Conservation (phyloP, 2,797 vertebrate genomes). For the Pseudochirops corinnae region DNA sequence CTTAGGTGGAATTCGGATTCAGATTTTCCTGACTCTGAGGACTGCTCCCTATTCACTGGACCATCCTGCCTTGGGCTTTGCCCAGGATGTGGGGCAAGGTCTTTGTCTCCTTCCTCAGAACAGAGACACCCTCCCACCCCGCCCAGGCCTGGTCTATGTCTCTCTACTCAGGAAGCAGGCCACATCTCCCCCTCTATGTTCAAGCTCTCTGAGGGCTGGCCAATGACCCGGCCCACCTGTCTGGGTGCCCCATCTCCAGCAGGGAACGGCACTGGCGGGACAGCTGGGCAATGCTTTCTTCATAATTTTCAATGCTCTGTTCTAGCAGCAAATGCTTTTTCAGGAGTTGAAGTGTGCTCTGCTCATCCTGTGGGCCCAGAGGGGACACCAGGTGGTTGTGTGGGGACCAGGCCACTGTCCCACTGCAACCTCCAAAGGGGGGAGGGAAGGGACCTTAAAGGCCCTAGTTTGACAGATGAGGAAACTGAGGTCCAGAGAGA, state of each 20-base stretch:
- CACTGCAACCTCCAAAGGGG: not conserved
- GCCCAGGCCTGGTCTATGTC: not conserved
- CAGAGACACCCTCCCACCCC: no score
- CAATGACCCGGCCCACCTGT: conserved; percentile 86
- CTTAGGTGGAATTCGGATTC: not conserved
- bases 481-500: not conserved
- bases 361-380: conserved; percentile 90
- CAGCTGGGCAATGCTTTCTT: conserved; percentile 94
- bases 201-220: not conserved
- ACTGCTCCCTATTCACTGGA: not conserved
- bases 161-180: not conserved
- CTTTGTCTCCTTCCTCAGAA: not conserved
- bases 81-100: not conserved
- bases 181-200: not conserved
- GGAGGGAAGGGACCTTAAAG: not conserved
- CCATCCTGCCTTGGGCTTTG: not conserved
- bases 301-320: conserved; percentile 96
- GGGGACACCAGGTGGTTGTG: conserved; percentile 46
- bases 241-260: conserved; percentile 94
- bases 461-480: not conserved
- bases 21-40: not conserved
- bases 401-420: no score
- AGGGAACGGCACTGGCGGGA: conserved; percentile 95
- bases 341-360: conserved; percentile 94
- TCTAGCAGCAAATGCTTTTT: conserved; percentile 95